Evolutionary conservation across 2,113 vertebrate genomes (phyloP).

Genomic region (Aphyosemion australe): DNA sequence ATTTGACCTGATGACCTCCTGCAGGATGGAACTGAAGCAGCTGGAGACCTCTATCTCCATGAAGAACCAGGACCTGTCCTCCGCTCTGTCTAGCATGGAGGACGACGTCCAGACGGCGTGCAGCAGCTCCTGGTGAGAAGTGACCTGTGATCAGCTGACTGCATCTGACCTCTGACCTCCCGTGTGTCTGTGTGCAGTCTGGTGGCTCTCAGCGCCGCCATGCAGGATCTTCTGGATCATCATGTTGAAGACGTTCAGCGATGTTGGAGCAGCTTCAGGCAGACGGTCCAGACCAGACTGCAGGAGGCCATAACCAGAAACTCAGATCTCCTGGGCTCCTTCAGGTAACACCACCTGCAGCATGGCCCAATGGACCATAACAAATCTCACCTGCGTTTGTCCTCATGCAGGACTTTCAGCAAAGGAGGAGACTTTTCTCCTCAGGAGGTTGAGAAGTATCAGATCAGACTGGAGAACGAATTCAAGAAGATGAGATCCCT

Average conservation of each 20-base stretch:
- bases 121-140: slow-evolving; percentile 41
- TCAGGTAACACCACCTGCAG: slow-evolving; percentile 50
- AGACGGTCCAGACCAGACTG: slow-evolving; percentile 15
- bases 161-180: slow-evolving; percentile 1
- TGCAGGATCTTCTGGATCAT: slow-evolving; percentile 50
- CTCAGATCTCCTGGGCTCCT: slow-evolving; percentile 31
- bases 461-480: slow-evolving; percentile 39
- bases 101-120: not conserved
- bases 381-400: not conserved
- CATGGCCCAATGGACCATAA: not conserved
- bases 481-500: slow-evolving; percentile 19
- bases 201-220: slow-evolving; percentile 25
- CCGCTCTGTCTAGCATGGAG: slow-evolving; percentile 39
- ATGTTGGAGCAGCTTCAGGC: slow-evolving; percentile 38
- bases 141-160: not conserved
- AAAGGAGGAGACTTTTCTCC: slow-evolving; percentile 60
- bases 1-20: slow-evolving; percentile 26
- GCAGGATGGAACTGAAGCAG: slow-evolving; percentile 30
- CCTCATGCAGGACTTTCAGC: slow-evolving; percentile 55
- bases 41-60: slow-evolving; percentile 29
- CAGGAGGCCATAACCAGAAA: slow-evolving; percentile 20
- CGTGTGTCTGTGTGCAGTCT: slow-evolving; percentile 30
- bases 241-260: slow-evolving; percentile 37
- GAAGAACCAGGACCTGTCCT: slow-evolving; percentile 18
- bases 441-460: slow-evolving; percentile 48